phyloP scores from a whole-genome alignment of 2,888 invertebrate genomes.

The Mythimna impura region DNA sequence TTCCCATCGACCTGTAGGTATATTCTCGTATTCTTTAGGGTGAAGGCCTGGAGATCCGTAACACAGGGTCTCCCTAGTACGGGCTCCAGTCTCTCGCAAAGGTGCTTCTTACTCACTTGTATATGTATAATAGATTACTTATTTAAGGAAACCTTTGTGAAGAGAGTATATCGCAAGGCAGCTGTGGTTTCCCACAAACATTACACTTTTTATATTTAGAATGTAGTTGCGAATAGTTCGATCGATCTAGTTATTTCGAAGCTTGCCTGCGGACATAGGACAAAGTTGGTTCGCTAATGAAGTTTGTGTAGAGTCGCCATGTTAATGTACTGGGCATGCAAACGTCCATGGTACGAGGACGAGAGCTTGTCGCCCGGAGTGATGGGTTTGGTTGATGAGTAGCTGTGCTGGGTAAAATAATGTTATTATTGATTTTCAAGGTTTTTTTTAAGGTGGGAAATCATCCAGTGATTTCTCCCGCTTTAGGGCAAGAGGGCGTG shows the following conservation, averaged over 20 bases:
- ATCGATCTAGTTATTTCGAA: constrained; percentile 45
- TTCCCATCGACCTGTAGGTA: too few relatives aligned
- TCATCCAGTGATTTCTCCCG: too few relatives aligned
- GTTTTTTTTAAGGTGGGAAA: too few relatives aligned
- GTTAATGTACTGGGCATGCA: constrained; percentile 25
- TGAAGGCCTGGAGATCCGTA: too few relatives aligned
- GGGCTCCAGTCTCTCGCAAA: too few relatives aligned
- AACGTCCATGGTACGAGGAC: constrained; percentile 14
- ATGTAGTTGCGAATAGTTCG: constrained; percentile 41
- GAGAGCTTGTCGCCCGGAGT: constrained; percentile 40
- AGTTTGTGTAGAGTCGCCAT: constrained; percentile 39
- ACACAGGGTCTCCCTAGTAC: too few relatives aligned
- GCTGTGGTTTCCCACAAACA: constrained; percentile 22
- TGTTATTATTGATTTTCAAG: constrained; percentile 14
- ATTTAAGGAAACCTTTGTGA: too few relatives aligned
- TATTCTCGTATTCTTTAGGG: too few relatives aligned
- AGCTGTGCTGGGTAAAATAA: constrained; percentile 5
- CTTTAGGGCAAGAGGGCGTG: too few relatives aligned
- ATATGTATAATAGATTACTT: too few relatives aligned
- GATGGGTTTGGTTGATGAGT: constrained; percentile 32
- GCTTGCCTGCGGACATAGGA: constrained; percentile 25
- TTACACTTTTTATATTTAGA: constrained; percentile 39
- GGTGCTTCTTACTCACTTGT: too few relatives aligned
- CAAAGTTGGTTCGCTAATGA: constrained; percentile 53
- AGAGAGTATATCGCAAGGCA: constrained; percentile 6